Conservation (phyloP, 2,113 vertebrate species). For the Erythrolamprus reginae region DNA sequence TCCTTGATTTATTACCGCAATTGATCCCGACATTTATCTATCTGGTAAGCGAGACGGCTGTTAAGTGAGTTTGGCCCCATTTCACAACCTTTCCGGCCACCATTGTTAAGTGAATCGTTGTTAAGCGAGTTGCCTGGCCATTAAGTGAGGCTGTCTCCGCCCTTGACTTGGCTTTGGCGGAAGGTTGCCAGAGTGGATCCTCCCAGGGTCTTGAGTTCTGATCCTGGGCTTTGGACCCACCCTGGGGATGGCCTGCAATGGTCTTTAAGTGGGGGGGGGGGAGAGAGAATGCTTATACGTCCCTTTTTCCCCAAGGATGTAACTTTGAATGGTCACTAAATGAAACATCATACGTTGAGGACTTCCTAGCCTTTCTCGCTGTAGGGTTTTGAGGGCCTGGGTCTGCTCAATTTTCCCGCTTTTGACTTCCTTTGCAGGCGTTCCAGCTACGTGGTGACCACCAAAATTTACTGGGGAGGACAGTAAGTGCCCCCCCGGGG, state of each 20-base stretch:
- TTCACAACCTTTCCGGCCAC: not conserved
- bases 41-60: not conserved
- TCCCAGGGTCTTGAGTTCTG: too few relatives aligned
- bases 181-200: not conserved
- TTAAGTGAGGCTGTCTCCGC: fast-evolving
- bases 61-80: not conserved
- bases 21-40: fast-evolving
- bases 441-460: constrained; percentile 88
- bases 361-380: too few relatives aligned
- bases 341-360: not conserved
- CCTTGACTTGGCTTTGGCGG: too few relatives aligned
- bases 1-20: not conserved
- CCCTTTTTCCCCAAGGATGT: too few relatives aligned
- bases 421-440: constrained; percentile 44
- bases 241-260: too few relatives aligned
- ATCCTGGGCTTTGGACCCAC: too few relatives aligned
- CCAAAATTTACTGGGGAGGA: constrained; percentile 91
- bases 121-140: not conserved
- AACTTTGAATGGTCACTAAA: not conserved
- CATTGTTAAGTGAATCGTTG: not conserved
- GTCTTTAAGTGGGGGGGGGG: not conserved
- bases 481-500: constrained; percentile 81
- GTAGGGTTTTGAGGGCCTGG: not conserved
- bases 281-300: too few relatives aligned
- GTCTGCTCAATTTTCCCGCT: not conserved